These are phyloP conservation scores for Anthopleura sola DNA, from an alignment of 64 coral and sea anemone genomes.

Conservation along the genomic window DNA sequence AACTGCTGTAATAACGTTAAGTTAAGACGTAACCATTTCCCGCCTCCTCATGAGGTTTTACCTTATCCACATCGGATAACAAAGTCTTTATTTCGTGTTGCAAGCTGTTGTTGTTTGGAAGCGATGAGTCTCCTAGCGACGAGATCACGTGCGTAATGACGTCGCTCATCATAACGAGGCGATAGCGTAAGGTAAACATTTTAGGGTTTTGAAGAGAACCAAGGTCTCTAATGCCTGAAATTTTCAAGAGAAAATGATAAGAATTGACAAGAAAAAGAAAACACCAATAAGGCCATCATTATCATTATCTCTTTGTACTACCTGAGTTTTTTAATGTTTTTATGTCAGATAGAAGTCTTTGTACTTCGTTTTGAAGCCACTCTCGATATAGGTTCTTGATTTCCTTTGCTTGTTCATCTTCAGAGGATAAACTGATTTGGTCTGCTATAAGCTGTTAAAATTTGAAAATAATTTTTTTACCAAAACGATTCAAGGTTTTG, in stretches of 20 bases:
- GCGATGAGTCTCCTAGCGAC: background rate
- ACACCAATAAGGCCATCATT: background rate
- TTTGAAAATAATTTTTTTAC: background rate
- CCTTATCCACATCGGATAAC: background rate
- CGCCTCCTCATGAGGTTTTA: background rate
- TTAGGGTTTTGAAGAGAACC: conserved; percentile 48
- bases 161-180: conserved; percentile 29
- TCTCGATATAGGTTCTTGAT: background rate
- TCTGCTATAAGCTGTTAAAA: background rate
- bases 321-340: background rate
- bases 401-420: background rate
- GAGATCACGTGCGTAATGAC: conserved; percentile 1
- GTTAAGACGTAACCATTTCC: too few relatives aligned
- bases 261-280: background rate
- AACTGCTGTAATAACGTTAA: too few relatives aligned
- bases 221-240: background rate
- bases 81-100: background rate
- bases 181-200: conserved; percentile 31
- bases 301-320: background rate
- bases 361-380: background rate
- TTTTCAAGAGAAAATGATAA: background rate
- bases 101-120: background rate
- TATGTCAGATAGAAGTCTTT: background rate
- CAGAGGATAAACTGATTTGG: background rate
- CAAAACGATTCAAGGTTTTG: too few relatives aligned